Evolutionary conservation across 2,113 vertebrate genomes (phyloP).

Genomic region (Vidua macroura): DNA sequence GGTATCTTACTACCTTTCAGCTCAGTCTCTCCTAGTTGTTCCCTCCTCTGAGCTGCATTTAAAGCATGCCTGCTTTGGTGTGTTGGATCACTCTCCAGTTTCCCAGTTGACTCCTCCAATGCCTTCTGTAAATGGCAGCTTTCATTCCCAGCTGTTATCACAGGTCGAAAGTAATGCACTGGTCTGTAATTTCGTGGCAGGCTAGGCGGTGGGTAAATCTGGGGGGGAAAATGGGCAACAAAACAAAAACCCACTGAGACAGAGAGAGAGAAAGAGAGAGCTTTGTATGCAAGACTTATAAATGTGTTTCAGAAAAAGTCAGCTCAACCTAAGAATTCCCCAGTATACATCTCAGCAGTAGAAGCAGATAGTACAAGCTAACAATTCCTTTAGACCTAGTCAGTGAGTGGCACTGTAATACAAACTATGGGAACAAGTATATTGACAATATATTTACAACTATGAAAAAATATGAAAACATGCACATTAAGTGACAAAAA

Average conservation of each 20-base stretch:
- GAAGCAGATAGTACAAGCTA: background rate
- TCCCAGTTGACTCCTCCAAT: slow-evolving; percentile 77
- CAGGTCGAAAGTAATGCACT: slow-evolving; percentile 81
- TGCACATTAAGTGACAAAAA: background rate
- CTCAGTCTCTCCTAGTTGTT: slow-evolving; percentile 80
- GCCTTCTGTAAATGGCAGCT: slow-evolving; percentile 73
- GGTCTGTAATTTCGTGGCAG: slow-evolving; percentile 86
- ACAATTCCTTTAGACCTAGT: background rate
- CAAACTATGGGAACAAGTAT: background rate
- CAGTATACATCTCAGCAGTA: background rate
- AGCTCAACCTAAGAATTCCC: background rate
- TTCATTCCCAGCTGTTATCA: slow-evolving; percentile 64
- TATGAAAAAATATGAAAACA: background rate
- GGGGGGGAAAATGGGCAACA: background rate
- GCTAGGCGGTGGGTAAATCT: slow-evolving; percentile 86
- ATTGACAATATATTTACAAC: background rate
- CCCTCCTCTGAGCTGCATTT: slow-evolving; percentile 81
- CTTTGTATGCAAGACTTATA: background rate
- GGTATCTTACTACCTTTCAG: slow-evolving; percentile 71
- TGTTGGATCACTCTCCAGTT: slow-evolving; percentile 53
- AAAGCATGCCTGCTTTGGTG: slow-evolving; percentile 79
- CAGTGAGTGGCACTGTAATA: background rate
- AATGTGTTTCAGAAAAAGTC: background rate
- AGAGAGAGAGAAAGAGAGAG: background rate
- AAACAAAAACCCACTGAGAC: background rate